Percentiles rank a stretch among this genome's conserved stretches.
phyloP scores from a whole-genome alignment of 1,140 invertebrate species.

The Trichomalopsis sarcophagae region DNA sequence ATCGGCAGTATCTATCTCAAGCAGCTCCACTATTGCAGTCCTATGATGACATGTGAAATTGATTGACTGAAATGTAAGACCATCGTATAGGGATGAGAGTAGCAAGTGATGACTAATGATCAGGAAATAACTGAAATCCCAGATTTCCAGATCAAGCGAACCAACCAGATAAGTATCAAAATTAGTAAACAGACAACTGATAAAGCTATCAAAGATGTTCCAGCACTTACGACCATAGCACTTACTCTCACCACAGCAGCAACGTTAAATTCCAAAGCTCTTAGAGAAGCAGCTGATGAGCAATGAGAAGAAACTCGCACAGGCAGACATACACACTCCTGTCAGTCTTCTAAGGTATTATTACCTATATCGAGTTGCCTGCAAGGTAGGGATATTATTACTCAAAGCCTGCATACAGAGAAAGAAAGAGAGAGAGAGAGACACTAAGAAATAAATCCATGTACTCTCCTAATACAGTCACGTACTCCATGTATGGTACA shows the following conservation, averaged over 20 bases:
- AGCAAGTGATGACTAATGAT: too few relatives aligned
- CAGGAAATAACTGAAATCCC: too few relatives aligned
- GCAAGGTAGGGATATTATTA: not conserved
- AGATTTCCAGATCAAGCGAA: too few relatives aligned
- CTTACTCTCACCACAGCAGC: not conserved
- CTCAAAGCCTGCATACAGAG: too few relatives aligned
- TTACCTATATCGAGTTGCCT: not conserved
- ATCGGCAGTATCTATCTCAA: conserved; percentile 58
- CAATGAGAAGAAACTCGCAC: not conserved
- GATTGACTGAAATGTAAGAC: not conserved
- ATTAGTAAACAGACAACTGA: not conserved
- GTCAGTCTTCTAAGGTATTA: not conserved
- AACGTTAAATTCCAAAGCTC: not conserved
- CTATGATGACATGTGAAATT: conserved; percentile 68
- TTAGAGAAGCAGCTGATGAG: not conserved
- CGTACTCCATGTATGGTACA: too few relatives aligned
- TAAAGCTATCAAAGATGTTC: too few relatives aligned
- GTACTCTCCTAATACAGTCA: too few relatives aligned
- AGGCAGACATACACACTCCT: not conserved
- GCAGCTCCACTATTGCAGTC: conserved; percentile 71
- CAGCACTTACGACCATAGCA: not conserved
- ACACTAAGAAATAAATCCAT: too few relatives aligned
- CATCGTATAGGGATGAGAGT: not conserved
- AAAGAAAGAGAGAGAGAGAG: too few relatives aligned
- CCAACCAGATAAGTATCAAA: not conserved